Conservation (phyloP, 2,888 invertebrate species). For the Adineta ricciae region DNA sequence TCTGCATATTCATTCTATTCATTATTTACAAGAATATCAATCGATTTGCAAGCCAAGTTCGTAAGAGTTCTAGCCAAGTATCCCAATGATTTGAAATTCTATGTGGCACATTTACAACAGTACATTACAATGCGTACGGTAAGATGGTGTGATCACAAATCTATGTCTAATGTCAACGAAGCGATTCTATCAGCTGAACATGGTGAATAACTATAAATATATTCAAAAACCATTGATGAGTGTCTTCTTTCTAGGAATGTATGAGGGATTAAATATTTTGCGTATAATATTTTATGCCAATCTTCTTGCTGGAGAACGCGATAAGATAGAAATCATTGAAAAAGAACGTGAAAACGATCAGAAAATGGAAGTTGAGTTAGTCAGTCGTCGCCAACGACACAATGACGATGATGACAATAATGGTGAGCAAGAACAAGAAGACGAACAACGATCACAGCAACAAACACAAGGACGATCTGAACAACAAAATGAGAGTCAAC, state of each 20-base stretch:
- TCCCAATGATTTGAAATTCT: constrained; percentile 2
- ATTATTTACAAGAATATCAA: constrained; percentile 64
- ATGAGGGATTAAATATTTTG: constrained; percentile 74
- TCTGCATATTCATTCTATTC: constrained; percentile 64
- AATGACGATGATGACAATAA: constrained; percentile 56
- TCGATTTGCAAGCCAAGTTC: constrained; percentile 66
- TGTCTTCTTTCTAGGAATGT: constrained; percentile 56
- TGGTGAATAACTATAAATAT: constrained; percentile 47
- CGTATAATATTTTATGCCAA: constrained; percentile 67
- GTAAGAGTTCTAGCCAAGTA: constrained; percentile 66
- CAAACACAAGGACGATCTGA: neutral
- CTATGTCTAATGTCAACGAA: neutral
- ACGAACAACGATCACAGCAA: constrained; percentile 41
- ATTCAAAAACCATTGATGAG: constrained; percentile 70
- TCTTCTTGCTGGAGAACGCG: constrained; percentile 63
- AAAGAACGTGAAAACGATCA: constrained; percentile 40
- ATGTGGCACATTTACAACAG: constrained; percentile 66
- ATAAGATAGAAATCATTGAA: constrained; percentile 40
- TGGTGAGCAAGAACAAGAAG: constrained; percentile 44
- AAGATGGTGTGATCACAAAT: constrained; percentile 39
- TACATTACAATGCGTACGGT: constrained; percentile 74
- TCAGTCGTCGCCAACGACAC: constrained; percentile 19
- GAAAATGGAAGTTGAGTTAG: constrained; percentile 20
- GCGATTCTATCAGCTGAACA: neutral
- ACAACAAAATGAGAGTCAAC: neutral